A percentile compares a stretch with the other conserved stretches of the same genome.
Conservation (phyloP, 2,113 vertebrate species). For the Hippoglossus stenolepis region DNA sequence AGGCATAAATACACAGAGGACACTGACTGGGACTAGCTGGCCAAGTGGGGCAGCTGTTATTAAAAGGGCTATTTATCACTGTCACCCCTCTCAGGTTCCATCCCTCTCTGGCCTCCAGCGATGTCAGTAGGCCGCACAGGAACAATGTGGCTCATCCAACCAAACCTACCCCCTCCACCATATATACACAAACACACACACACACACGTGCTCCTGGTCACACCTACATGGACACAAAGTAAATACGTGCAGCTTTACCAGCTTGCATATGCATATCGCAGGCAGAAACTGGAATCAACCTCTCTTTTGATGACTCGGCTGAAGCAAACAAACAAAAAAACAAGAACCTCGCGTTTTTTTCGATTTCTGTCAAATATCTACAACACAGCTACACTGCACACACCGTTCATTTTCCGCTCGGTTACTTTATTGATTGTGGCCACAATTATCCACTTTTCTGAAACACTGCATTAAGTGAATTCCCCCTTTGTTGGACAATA, state of each 20-base stretch:
- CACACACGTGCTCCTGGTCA: conserved; percentile 15
- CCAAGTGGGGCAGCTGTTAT: conserved; percentile 89
- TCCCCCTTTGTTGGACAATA: conserved; percentile 87
- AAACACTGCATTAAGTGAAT: conserved; percentile 85
- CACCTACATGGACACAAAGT: conserved; percentile 14
- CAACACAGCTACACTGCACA: conserved; percentile 61
- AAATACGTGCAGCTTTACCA: conserved; percentile 24
- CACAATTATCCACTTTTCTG: conserved; percentile 87
- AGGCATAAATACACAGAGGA: conserved; percentile 87
- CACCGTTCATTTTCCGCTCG: conserved; percentile 83
- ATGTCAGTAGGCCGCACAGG: conserved; percentile 83
- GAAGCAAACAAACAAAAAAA: conserved; percentile 53
- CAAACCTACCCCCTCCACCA: conserved; percentile 66
- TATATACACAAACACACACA: conserved; percentile 46
- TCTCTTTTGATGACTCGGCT: conserved; percentile 46
- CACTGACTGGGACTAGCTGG: conserved; percentile 83
- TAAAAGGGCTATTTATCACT: conserved; percentile 90
- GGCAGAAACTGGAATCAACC: conserved; percentile 43
- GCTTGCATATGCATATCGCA: conserved; percentile 38
- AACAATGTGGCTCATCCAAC: conserved; percentile 86
- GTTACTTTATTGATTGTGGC: conserved; percentile 84
- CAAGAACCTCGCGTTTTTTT: conserved; percentile 48
- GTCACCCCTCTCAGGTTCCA: conserved; percentile 85
- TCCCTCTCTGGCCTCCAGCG: conserved; percentile 83
- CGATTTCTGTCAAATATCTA: conserved; percentile 64